Conservation (phyloP, 2,797 vertebrate genomes). For the Chromobotia macracanthus region DNA sequence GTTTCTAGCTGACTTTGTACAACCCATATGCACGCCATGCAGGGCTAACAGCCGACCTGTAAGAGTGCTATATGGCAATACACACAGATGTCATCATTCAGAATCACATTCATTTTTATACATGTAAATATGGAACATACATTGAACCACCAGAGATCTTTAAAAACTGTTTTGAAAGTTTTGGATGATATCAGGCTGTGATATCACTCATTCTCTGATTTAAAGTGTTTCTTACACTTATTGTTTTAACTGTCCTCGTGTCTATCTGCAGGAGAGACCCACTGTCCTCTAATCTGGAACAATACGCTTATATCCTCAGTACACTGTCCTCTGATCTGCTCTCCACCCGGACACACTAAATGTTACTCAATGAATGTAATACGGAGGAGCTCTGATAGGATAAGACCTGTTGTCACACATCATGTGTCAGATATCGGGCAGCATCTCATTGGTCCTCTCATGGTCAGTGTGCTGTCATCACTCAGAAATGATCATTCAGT, state of each 20-base stretch:
- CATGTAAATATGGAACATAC: too few relatives aligned
- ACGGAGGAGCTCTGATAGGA: neutral
- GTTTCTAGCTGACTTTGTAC: neutral
- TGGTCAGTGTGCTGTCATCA: neutral
- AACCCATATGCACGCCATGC: neutral
- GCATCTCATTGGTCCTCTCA: neutral
- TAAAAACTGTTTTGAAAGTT: neutral
- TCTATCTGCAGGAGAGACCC: neutral
- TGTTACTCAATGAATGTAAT: neutral
- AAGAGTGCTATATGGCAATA: too few relatives aligned
- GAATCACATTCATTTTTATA: too few relatives aligned
- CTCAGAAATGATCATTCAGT: neutral
- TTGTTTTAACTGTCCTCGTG: neutral
- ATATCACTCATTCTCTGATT: neutral
- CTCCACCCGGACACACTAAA: neutral
- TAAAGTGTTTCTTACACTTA: neutral
- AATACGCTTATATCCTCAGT: neutral
- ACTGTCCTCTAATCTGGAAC: constrained; percentile 11
- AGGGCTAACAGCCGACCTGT: neutral
- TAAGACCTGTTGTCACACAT: neutral
- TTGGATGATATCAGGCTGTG: neutral
- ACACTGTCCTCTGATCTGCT: neutral
- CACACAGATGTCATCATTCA: too few relatives aligned
- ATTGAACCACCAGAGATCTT: too few relatives aligned
- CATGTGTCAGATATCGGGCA: neutral